Evolutionary conservation across 2,888 invertebrate genomes (phyloP).

Genomic region (Bombylius discolor): DNA sequence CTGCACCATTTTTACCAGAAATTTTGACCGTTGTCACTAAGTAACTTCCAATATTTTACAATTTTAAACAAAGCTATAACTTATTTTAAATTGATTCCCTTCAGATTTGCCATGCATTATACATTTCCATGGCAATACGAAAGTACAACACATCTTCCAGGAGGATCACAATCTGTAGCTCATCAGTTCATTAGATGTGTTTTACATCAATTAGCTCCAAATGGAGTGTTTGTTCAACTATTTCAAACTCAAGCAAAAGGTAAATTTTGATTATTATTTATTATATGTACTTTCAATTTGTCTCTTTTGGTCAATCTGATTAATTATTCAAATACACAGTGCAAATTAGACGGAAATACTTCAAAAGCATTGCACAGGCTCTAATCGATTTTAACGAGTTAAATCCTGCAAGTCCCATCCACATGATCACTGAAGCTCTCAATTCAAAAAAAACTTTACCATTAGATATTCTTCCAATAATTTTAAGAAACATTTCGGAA

Average conservation of each 20-base stretch:
- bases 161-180: conserved; percentile 89
- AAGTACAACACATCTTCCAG: conserved; percentile 77
- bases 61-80: too few relatives aligned
- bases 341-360: conserved; percentile 60
- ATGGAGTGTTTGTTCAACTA: conserved; percentile 92
- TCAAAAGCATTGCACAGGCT: conserved; percentile 86
- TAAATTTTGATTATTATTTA: conserved; percentile 26
- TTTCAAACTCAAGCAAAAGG: conserved; percentile 82
- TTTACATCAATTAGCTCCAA: conserved; percentile 90
- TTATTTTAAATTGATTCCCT: conserved; percentile 8
- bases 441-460: conserved; percentile 66
- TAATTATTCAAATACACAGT: conserved; percentile 18
- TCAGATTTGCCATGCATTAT: conserved; percentile 60
- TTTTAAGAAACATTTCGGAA: conserved; percentile 81
- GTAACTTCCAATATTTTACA: conserved; percentile 37
- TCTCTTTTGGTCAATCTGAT: too few relatives aligned
- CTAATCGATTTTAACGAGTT: conserved; percentile 92
- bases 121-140: conserved; percentile 84
- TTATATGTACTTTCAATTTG: too few relatives aligned
- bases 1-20: conserved; percentile 87
- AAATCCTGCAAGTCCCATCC: conserved; percentile 87
- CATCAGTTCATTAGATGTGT: conserved; percentile 94
- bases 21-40: conserved; percentile 79
- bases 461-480: conserved; percentile 55
- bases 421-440: conserved; percentile 61